Conservation (phyloP, 2,113 vertebrate species). For the Neolamprologus hecqui region DNA sequence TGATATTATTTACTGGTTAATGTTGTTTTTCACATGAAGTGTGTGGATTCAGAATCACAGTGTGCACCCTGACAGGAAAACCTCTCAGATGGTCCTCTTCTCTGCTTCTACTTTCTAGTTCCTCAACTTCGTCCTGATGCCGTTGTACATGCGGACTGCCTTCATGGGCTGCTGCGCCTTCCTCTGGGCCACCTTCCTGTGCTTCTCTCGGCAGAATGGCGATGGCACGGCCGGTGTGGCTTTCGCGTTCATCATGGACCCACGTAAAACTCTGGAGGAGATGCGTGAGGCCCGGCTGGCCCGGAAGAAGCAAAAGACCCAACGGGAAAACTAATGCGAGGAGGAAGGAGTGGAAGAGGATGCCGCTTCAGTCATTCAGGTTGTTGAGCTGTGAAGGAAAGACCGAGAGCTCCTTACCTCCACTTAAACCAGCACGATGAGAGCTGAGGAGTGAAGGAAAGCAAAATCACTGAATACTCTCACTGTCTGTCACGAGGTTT, state of each 20-base stretch:
- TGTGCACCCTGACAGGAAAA: not conserved
- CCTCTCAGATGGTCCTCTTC: not conserved
- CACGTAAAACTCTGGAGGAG: constrained; percentile 55
- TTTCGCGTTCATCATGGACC: constrained; percentile 61
- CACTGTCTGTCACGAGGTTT: not conserved
- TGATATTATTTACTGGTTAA: not conserved
- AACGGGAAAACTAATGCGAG: constrained; percentile 18
- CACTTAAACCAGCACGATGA: not conserved
- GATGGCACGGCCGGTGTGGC: constrained; percentile 76
- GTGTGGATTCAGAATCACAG: not conserved
- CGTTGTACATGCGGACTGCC: constrained; percentile 78
- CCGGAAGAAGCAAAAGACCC: not conserved
- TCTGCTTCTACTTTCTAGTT: constrained; percentile 62
- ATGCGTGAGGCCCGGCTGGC: constrained; percentile 34
- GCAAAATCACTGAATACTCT: not conserved
- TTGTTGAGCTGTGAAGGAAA: not conserved
- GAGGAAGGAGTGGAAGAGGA: not conserved
- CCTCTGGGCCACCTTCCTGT: constrained; percentile 87
- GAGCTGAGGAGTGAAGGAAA: not conserved
- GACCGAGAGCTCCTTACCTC: not conserved
- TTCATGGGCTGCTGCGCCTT: constrained; percentile 87
- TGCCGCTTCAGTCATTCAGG: not conserved
- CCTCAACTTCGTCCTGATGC: constrained; percentile 85
- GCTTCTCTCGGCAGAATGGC: constrained; percentile 82
- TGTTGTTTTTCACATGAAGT: not conserved